A percentile compares a stretch with the other conserved stretches of the same genome.
Conservation (phyloP, 2,797 vertebrate genomes). For the Acanthurus tractus region DNA sequence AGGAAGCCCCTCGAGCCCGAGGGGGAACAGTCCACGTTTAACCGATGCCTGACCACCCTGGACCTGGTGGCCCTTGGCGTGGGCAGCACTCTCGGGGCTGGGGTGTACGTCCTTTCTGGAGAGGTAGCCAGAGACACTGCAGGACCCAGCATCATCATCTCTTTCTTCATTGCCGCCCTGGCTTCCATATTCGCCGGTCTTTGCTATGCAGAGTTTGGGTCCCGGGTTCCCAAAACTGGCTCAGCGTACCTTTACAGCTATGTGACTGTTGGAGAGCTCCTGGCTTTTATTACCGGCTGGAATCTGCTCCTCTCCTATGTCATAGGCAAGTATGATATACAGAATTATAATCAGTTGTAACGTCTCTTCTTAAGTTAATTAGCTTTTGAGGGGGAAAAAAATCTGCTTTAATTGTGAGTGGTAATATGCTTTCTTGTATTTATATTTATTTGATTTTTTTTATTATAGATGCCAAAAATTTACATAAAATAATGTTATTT, state of each 20-base stretch:
- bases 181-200: slow-evolving; percentile 91
- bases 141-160: slow-evolving; percentile 90
- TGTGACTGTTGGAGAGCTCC: slow-evolving; percentile 90
- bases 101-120: slow-evolving; percentile 90
- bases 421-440: neutral
- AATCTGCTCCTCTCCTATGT: slow-evolving; percentile 92
- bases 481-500: neutral
- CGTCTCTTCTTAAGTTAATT: neutral
- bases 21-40: slow-evolving; percentile 83
- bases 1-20: slow-evolving; percentile 84
- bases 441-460: neutral
- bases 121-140: slow-evolving; percentile 88
- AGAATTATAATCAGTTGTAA: neutral
- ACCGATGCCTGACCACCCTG: slow-evolving; percentile 87
- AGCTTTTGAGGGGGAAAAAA: neutral
- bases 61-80: slow-evolving; percentile 89
- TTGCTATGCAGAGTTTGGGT: slow-evolving; percentile 90
- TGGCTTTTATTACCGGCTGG: slow-evolving; percentile 91
- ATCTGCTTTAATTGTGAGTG: neutral
- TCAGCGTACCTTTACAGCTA: slow-evolving; percentile 94
- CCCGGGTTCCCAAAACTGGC: slow-evolving; percentile 89
- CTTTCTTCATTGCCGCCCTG: slow-evolving; percentile 90
- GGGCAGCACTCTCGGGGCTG: slow-evolving; percentile 88
- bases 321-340: slow-evolving; percentile 80
- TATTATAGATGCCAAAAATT: neutral